These are phyloP conservation scores for Plodia interpunctella DNA, from an alignment of 1,140 invertebrate genomes.

Conservation along the genomic window DNA sequence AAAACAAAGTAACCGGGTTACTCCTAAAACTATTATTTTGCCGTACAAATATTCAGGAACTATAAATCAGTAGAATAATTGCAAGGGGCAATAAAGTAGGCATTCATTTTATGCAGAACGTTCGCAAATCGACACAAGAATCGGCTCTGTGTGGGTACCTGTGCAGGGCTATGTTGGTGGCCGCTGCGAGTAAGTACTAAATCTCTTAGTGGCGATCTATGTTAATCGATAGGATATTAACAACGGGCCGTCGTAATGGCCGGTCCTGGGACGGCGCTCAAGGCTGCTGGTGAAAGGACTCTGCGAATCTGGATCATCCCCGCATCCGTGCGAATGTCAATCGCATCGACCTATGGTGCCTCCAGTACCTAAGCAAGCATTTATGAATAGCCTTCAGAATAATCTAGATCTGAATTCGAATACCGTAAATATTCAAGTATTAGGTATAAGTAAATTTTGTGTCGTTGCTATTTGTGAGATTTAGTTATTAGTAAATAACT, in stretches of 20 bases:
- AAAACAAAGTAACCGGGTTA: constrained; percentile 3
- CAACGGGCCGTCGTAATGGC: constrained; percentile 63
- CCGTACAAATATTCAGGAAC: background rate
- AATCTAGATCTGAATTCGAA: background rate
- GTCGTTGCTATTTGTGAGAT: background rate
- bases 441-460: background rate
- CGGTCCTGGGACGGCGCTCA: constrained; percentile 52
- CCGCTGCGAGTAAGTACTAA: constrained; percentile 27
- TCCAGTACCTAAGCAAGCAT: constrained; percentile 11
- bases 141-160: background rate
- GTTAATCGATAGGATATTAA: constrained; percentile 69
- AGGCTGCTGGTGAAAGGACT: constrained; percentile 69
- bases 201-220: constrained; percentile 61
- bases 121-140: constrained; percentile 26
- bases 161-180: constrained; percentile 18
- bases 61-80: background rate
- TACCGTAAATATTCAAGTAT: background rate
- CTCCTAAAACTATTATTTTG: background rate
- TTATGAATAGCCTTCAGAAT: constrained; percentile 13
- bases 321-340: constrained; percentile 28
- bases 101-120: no score
- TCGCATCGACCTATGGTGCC: background rate
- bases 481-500: background rate
- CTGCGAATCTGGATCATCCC: constrained; percentile 68
- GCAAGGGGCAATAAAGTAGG: background rate